phyloP scores from a whole-genome alignment of 2,797 vertebrate genomes.

The Mionectes olivaceus region DNA sequence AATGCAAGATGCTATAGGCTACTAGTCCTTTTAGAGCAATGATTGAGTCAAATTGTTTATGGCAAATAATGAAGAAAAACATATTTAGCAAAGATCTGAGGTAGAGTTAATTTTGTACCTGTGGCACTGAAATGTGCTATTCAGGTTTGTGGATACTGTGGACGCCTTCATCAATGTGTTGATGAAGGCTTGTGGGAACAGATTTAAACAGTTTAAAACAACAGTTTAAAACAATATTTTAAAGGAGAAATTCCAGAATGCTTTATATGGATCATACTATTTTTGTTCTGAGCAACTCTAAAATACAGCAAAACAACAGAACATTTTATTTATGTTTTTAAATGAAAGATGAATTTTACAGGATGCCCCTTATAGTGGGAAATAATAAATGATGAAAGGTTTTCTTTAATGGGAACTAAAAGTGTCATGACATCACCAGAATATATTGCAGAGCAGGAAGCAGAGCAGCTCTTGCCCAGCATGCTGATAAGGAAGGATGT shows the following conservation, averaged over 20 bases:
- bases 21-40: not conserved
- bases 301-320: not conserved
- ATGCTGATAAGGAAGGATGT: slow-evolving; percentile 24
- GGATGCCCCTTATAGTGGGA: not conserved
- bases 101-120: not conserved
- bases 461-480: not conserved
- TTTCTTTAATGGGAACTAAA: slow-evolving; percentile 8
- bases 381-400: not conserved
- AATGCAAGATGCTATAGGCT: not conserved
- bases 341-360: not conserved
- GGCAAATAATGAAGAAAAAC: not conserved
- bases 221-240: not conserved
- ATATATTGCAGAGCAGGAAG: not conserved
- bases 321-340: not conserved
- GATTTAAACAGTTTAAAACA: not conserved
- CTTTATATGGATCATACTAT: not conserved
- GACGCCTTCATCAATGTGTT: not conserved
- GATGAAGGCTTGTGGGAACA: not conserved
- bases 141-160: not conserved
- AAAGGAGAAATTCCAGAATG: not conserved
- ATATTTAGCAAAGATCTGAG: not conserved
- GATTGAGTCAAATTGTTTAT: not conserved
- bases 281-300: not conserved
- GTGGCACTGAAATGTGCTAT: not conserved
- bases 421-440: slow-evolving; percentile 18